Conservation (phyloP, 30 jellyfish, hydroid and myxozoan species). For the Aurelia coerulea region DNA sequence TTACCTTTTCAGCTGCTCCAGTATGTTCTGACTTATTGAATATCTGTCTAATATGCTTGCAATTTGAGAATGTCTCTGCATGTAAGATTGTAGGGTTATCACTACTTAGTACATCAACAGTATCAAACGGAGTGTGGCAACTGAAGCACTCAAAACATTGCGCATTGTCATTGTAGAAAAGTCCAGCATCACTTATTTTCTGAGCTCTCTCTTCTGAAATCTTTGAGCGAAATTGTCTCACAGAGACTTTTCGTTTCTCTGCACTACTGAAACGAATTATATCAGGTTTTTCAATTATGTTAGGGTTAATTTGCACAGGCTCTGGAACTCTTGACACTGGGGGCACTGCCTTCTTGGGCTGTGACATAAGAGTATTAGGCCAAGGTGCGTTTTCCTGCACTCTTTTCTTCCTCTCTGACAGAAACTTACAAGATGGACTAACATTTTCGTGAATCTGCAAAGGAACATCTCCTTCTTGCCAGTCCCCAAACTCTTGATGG, state of each 20-base stretch:
- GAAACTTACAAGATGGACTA: slow-evolving; percentile 48
- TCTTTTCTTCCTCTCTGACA: slow-evolving; percentile 38
- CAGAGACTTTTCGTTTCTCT: slow-evolving; percentile 6
- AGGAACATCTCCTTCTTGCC: slow-evolving; percentile 90
- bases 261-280: background rate
- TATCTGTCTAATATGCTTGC: slow-evolving; percentile 14
- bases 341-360: background rate
- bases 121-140: slow-evolving; percentile 51
- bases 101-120: slow-evolving; percentile 4
- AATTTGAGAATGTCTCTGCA: slow-evolving; percentile 4
- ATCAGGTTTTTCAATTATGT: background rate
- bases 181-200: slow-evolving; percentile 30
- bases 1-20: too few relatives aligned
- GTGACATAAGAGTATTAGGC: too few relatives aligned
- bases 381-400: background rate
- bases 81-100: slow-evolving; percentile 15
- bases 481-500: slow-evolving; percentile 54
- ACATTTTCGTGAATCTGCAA: slow-evolving; percentile 59
- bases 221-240: background rate
- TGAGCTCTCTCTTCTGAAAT: background rate
- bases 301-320: background rate
- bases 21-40: too few relatives aligned
- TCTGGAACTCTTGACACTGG: background rate
- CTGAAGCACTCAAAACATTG: slow-evolving; percentile 18
- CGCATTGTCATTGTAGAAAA: slow-evolving; percentile 20